These are phyloP conservation scores for Mythimna vitellina DNA, from an alignment of 2,888 invertebrate genomes.

Conservation along the genomic window DNA sequence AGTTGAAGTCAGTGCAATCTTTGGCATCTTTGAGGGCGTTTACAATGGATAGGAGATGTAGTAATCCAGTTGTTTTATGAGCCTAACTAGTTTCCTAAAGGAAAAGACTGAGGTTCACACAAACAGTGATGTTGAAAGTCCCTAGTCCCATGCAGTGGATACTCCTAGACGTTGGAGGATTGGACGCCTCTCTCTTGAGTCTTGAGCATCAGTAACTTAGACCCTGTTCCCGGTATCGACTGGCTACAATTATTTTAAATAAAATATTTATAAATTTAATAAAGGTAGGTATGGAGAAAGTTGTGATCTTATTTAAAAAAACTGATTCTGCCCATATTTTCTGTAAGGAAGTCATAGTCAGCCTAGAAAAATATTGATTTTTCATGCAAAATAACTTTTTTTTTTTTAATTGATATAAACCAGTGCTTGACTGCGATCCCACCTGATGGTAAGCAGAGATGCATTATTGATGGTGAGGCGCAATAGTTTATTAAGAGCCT, in stretches of 20 bases:
- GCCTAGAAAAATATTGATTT: too few relatives aligned
- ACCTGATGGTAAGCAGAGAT: too few relatives aligned
- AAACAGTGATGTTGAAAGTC: neutral
- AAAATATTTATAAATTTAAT: neutral
- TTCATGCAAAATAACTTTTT: too few relatives aligned
- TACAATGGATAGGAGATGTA: slow-evolving; percentile 58
- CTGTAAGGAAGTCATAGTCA: too few relatives aligned
- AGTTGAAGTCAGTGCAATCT: slow-evolving; percentile 63
- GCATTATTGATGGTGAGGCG: too few relatives aligned
- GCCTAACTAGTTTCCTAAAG: neutral
- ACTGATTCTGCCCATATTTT: too few relatives aligned
- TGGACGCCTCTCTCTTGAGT: neutral
- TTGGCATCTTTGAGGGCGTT: slow-evolving; percentile 57
- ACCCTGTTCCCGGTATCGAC: neutral
- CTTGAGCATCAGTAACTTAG: neutral
- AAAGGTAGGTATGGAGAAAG: neutral
- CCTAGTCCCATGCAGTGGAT: neutral
- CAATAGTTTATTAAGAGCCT: too few relatives aligned
- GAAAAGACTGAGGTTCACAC: neutral
- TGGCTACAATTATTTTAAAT: neutral
- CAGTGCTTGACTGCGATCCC: too few relatives aligned
- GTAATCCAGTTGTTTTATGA: slow-evolving; percentile 56
- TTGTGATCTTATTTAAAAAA: too few relatives aligned
- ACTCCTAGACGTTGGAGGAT: neutral
- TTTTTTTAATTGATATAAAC: too few relatives aligned